A percentile compares a stretch with the other conserved stretches of the same genome.
Conservation (phyloP, 2,797 vertebrate species). For the Thaleichthys pacificus region DNA sequence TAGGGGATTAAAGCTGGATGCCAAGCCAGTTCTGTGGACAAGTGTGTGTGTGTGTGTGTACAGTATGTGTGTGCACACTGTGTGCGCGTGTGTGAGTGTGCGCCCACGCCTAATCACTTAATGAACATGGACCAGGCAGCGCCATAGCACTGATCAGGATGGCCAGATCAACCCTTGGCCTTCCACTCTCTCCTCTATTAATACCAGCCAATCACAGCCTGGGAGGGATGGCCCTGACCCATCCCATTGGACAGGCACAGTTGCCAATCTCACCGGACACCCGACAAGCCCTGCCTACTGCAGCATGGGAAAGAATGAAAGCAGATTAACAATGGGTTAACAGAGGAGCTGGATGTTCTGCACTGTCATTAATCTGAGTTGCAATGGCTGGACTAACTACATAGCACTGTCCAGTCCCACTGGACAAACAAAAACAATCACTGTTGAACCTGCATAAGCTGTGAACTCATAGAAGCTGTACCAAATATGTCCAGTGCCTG, state of each 20-base stretch:
- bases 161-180: constrained; percentile 62
- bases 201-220: constrained; percentile 62
- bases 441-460: not conserved
- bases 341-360: constrained; percentile 58
- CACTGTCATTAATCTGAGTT: constrained; percentile 64
- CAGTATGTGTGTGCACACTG: constrained; percentile 34
- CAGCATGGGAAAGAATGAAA: constrained; percentile 58
- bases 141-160: constrained; percentile 60
- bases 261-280: constrained; percentile 32
- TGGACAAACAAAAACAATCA: constrained; percentile 18
- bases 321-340: constrained; percentile 66
- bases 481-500: not conserved
- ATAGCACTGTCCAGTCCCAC: constrained; percentile 42
- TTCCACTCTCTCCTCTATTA: constrained; percentile 66
- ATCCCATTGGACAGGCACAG: constrained; percentile 9
- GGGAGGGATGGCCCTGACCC: constrained; percentile 39
- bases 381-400: constrained; percentile 45
- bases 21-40: constrained; percentile 52
- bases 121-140: constrained; percentile 67
- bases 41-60: constrained; percentile 28
- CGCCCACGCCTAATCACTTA: constrained; percentile 75
- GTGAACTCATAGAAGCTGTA: not conserved
- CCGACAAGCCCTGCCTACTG: constrained; percentile 52
- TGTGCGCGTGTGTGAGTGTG: constrained; percentile 24
- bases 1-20: constrained; percentile 68